These are phyloP conservation scores for Dorcus hopei DNA, from an alignment of 2,888 invertebrate genomes.

Conservation along the genomic window DNA sequence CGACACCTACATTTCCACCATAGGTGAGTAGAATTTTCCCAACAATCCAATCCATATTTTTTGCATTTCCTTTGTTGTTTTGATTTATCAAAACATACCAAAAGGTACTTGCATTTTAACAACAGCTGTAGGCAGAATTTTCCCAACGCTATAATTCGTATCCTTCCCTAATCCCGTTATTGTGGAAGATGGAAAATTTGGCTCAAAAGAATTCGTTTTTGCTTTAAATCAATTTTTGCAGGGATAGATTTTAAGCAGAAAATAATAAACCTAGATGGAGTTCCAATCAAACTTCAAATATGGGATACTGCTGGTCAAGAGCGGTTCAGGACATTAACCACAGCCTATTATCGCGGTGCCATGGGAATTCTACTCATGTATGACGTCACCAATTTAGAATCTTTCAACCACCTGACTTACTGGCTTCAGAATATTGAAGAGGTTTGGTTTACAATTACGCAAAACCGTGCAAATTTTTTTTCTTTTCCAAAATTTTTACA, in stretches of 20 bases:
- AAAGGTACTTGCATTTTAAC: no score
- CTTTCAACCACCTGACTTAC: constrained; percentile 86
- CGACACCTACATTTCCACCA: constrained; percentile 87
- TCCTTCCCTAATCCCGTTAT: no score
- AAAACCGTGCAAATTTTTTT: background rate
- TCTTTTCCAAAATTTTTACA: constrained; percentile 43
- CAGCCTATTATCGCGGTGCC: constrained; percentile 85
- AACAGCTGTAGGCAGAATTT: no score
- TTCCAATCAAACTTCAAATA: constrained; percentile 79
- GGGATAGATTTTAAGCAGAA: constrained; percentile 90
- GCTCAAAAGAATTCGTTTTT: no score
- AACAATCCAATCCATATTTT: background rate
- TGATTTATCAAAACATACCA: background rate
- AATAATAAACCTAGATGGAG: constrained; percentile 81
- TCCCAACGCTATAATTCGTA: no score
- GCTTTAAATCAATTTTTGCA: constrained; percentile 39
- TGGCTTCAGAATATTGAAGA: constrained; percentile 90
- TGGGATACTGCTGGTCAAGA: constrained; percentile 87
- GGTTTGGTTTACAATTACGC: constrained; percentile 51
- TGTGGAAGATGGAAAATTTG: no score
- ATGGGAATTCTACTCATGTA: constrained; percentile 91
- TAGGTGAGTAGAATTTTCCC: constrained; percentile 62
- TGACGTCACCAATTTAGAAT: constrained; percentile 84
- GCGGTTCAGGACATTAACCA: constrained; percentile 75
- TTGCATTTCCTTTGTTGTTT: constrained; percentile 2